These are phyloP conservation scores for Perizoma affinitatum DNA, from an alignment of 2,888 invertebrate genomes.

Conservation along the genomic window DNA sequence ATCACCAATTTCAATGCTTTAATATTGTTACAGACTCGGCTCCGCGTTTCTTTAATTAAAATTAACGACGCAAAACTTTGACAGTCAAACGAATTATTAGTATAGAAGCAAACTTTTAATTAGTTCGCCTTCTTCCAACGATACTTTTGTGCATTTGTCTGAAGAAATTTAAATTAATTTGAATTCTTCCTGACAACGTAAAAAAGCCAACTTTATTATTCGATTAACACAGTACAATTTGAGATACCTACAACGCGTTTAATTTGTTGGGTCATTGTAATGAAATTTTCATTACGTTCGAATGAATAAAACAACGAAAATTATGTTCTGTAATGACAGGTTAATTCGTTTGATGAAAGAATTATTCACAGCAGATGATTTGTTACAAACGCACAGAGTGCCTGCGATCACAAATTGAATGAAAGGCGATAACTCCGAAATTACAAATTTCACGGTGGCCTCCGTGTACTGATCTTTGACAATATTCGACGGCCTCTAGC, in stretches of 20 bases:
- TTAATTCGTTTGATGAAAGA: conserved; percentile 51
- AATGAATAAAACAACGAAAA: conserved; percentile 40
- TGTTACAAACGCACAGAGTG: conserved; percentile 41
- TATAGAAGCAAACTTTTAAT: conserved; percentile 83
- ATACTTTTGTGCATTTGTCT: conserved; percentile 80
- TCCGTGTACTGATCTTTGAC: conserved; percentile 52
- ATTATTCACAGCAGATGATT: conserved; percentile 48
- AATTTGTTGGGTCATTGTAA: conserved; percentile 33
- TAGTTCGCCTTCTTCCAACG: conserved; percentile 77
- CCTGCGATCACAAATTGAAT: conserved; percentile 46
- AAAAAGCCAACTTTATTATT: conserved; percentile 45
- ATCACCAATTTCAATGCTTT: conserved; percentile 83
- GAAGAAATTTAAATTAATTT: conserved; percentile 76
- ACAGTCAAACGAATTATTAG: conserved; percentile 84
- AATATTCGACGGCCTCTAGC: conserved; percentile 57
- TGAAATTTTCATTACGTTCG: conserved; percentile 47
- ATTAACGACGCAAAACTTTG: conserved; percentile 84
- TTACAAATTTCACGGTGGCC: conserved; percentile 73
- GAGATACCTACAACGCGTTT: conserved; percentile 27
- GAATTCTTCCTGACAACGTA: conserved; percentile 63
- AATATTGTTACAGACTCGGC: conserved; percentile 81
- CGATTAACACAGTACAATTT: conserved; percentile 39
- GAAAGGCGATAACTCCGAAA: conserved; percentile 58
- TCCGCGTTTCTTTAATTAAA: conserved; percentile 83
- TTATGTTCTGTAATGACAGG: conserved; percentile 41